Base-by-base conservation (phyloP, 2,797 vertebrate genomes). In the Okamejei kenojei region DNA sequence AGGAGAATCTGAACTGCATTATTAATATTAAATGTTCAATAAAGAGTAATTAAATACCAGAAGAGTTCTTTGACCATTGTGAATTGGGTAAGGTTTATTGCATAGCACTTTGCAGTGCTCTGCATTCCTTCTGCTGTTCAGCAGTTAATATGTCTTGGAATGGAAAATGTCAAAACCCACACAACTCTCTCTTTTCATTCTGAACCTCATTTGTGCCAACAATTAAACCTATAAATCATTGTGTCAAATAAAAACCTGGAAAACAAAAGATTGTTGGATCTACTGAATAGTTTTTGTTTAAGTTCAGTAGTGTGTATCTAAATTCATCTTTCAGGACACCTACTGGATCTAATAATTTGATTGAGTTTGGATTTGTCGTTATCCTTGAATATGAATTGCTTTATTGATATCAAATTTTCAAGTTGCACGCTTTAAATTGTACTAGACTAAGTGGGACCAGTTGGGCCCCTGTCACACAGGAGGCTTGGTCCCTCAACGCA, bases 191-290 rank as follows among this genome's bases (percentile, higher is more conserved):
- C 7, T 29, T 65, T 65, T 86, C 82, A 86, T 63, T 58, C 82
- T 65, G 82, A 86, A 86, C 82, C 29, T 86, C 63, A 65, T 86
- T 86, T 65, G 58, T 61, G 63, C 58, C 82, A 86, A 65, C 82
- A 86, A 86, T 86, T 58, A 86, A 86, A 86, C 63, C 82, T 86
- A 86, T 86, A 63, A 61, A 86, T 86, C 82, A 86, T 86, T 86
- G 61, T 86, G 82, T 86, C 82, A 65, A 86, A 86, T 63, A 86
- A 86, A 86, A 86, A 61, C 13, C 82, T 15, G 63, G 82, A 58
- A 86, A 86, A 86, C 63, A 63, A 65, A 86, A 86, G n/a, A 86
- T 86, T 86, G 82, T 32, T 86, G 81, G 9, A 84, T 54, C 54
- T 58, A 29, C 81, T 26, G 5, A 13, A 61, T 11, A 58, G 45